Percentiles rank a stretch among this genome's conserved stretches.
These are phyloP conservation scores for Bombus cullumanus DNA, from an alignment of 1,140 invertebrate genomes.

Conservation along the genomic window DNA sequence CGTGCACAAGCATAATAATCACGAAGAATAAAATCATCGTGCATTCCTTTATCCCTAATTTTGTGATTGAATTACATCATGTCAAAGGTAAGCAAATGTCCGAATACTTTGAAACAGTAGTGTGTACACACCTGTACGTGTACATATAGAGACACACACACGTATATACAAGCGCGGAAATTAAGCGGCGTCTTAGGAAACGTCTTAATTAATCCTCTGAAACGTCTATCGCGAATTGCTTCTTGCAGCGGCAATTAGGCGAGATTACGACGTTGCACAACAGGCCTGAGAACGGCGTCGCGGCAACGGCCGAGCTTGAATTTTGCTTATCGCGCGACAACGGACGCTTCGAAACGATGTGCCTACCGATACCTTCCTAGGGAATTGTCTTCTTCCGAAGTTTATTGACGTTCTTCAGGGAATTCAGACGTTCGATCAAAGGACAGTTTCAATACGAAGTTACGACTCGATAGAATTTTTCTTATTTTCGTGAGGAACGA, in stretches of 20 bases:
- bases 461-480: background rate
- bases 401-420: background rate
- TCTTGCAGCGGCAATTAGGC: conserved; percentile 65
- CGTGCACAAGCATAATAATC: background rate
- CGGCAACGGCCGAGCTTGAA: conserved; percentile 50
- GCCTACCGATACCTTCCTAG: background rate
- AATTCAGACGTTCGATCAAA: background rate
- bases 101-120: background rate
- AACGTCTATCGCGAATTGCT: conserved; percentile 68
- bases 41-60: background rate
- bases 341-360: background rate
- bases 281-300: conserved; percentile 57
- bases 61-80: background rate
- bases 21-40: background rate
- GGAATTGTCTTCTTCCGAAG: no score
- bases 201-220: conserved; percentile 68
- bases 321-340: conserved; percentile 61
- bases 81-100: background rate
- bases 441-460: background rate
- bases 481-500: background rate
- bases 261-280: conserved; percentile 68
- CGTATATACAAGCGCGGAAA: conserved; percentile 13
- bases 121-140: background rate
- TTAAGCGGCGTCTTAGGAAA: conserved; percentile 61
- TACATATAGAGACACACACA: background rate